Evolutionary conservation across 2,797 vertebrate species (phyloP).

Genomic region (Sebastes dallii): DNA sequence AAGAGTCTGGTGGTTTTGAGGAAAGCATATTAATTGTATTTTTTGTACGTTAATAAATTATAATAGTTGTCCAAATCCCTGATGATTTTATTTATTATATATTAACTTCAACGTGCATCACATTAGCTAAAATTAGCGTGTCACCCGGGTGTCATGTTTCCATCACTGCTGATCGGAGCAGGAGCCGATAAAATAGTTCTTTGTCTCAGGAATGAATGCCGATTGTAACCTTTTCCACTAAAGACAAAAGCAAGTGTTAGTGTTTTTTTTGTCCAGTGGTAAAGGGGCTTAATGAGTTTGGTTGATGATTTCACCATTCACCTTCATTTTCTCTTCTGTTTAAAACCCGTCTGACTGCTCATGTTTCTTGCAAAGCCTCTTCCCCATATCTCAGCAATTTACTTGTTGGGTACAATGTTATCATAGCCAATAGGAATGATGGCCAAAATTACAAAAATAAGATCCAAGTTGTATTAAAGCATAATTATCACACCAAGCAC

Average conservation of each 20-base stretch:
- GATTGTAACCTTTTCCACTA: too few species aligned
- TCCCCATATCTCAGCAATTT: not conserved
- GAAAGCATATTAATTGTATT: too few species aligned
- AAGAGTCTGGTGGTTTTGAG: too few species aligned
- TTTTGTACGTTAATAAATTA: too few species aligned
- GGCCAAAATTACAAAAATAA: not conserved
- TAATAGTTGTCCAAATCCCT: too few species aligned
- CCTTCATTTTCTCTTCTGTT: not conserved
- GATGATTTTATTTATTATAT: too few species aligned
- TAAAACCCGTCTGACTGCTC: not conserved
- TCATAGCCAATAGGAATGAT: not conserved
- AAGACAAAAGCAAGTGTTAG: rapidly evolving
- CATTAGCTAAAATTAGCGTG: rapidly evolving
- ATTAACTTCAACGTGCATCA: too few species aligned
- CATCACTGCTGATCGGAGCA: too few species aligned
- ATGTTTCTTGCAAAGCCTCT: not conserved
- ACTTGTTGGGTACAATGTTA: not conserved
- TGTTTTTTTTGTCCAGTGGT: too few species aligned
- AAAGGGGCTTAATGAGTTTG: not conserved
- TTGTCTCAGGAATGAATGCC: too few species aligned
- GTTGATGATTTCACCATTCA: not conserved
- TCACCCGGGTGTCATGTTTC: rapidly evolving
- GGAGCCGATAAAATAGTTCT: too few species aligned
- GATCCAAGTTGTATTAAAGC: not conserved
- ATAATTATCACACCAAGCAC: not conserved